Conservation (phyloP, 2,113 vertebrate species). For the Amphiprion percula region DNA sequence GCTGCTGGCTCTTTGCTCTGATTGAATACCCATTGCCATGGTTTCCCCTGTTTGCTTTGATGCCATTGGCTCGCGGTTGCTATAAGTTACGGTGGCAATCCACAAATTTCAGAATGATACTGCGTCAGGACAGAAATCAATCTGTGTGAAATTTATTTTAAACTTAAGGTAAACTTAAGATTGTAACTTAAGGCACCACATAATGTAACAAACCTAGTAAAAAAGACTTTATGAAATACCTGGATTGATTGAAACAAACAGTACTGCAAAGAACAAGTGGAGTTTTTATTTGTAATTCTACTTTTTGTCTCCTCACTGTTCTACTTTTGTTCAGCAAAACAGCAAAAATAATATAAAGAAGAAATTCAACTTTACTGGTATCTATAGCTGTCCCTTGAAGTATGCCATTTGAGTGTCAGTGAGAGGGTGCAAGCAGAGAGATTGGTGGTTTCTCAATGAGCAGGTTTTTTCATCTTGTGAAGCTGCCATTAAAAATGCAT, state of each 20-base stretch:
- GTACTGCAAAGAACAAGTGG: neutral
- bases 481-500: slow-evolving; percentile 73
- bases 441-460: slow-evolving; percentile 44
- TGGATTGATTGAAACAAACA: neutral
- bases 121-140: slow-evolving; percentile 23
- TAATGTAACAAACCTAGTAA: neutral
- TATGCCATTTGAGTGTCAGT: slow-evolving; percentile 8
- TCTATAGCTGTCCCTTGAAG: neutral
- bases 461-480: slow-evolving; percentile 48
- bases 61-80: slow-evolving; percentile 90
- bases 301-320: neutral
- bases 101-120: slow-evolving; percentile 68
- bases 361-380: neutral
- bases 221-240: neutral
- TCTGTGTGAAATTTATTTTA: slow-evolving; percentile 20
- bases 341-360: neutral
- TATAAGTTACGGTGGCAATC: slow-evolving; percentile 86
- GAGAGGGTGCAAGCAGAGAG: slow-evolving; percentile 6
- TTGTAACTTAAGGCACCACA: neutral
- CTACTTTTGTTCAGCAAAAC: neutral
- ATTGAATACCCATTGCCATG: slow-evolving; percentile 87
- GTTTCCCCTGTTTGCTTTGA: slow-evolving; percentile 80
- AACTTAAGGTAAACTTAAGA: slow-evolving; percentile 38
- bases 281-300: neutral
- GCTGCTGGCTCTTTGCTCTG: slow-evolving; percentile 73